Evolutionary conservation across 2,113 vertebrate genomes (phyloP).

Genomic region (Otocyon megalotis): DNA sequence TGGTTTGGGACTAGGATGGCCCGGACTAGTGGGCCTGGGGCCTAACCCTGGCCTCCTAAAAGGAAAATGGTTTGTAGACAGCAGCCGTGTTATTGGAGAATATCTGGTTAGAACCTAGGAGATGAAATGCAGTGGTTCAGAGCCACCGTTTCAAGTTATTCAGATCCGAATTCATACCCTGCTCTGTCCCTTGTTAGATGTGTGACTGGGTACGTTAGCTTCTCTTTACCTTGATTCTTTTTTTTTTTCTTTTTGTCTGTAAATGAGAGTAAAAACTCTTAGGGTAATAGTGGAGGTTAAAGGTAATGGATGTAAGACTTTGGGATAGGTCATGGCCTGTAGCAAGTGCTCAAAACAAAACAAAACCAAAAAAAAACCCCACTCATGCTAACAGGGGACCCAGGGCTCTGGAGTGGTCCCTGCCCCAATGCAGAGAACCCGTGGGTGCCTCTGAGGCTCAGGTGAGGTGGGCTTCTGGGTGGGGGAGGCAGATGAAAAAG

Average conservation of each 20-base stretch:
- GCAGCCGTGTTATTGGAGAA: accelerated
- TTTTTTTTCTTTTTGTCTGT: not conserved
- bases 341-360: not conserved
- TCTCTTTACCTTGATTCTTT: not conserved
- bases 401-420: too few relatives aligned
- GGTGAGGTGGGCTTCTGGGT: not conserved
- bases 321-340: not conserved
- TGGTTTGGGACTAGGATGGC: not conserved
- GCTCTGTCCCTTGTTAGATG: not conserved
- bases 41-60: not conserved
- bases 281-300: not conserved
- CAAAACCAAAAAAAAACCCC: not conserved
- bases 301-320: not conserved
- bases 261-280: not conserved
- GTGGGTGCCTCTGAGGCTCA: not conserved
- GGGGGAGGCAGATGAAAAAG: not conserved
- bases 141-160: not conserved
- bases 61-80: not conserved
- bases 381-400: too few relatives aligned
- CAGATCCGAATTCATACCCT: not conserved
- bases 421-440: not conserved
- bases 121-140: not conserved
- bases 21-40: not conserved
- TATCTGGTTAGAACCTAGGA: not conserved
- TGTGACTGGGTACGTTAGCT: not conserved